phyloP scores from a whole-genome alignment of 2,797 vertebrate genomes.

The Hyperoplus lanceolatus region DNA sequence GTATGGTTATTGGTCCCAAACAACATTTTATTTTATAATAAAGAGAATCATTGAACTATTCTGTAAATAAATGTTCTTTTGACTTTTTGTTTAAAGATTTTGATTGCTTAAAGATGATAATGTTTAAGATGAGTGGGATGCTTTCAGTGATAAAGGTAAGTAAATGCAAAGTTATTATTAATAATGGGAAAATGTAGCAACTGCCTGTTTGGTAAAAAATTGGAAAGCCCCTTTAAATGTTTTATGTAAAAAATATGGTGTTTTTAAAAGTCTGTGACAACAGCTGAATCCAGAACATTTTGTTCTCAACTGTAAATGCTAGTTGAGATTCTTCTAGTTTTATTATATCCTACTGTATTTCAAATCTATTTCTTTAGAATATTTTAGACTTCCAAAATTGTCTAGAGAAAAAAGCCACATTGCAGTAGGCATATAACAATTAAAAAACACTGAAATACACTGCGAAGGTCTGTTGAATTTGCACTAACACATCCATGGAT shows the following conservation, averaged over 20 bases:
- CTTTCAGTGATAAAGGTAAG: background rate
- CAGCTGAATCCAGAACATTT: too few species aligned
- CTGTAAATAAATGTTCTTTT: background rate
- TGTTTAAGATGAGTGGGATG: background rate
- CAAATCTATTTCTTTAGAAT: background rate
- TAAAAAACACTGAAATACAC: background rate
- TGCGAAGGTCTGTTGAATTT: background rate
- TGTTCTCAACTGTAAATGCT: too few species aligned
- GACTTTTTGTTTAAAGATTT: background rate
- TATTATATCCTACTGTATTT: background rate
- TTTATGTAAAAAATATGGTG: too few species aligned
- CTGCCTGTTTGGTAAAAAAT: background rate
- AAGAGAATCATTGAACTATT: background rate
- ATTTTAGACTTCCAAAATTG: background rate
- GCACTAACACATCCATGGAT: background rate
- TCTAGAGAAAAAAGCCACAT: background rate
- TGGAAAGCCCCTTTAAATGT: too few species aligned
- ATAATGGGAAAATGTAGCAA: background rate
- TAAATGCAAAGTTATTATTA: background rate
- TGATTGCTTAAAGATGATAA: too few species aligned
- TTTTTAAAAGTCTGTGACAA: too few species aligned
- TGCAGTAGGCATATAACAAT: background rate
- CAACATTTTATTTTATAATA: background rate
- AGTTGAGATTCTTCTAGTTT: background rate
- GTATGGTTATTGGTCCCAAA: background rate